Base-by-base conservation (phyloP, 1,140 invertebrate species). In the Lithobius niger region DNA sequence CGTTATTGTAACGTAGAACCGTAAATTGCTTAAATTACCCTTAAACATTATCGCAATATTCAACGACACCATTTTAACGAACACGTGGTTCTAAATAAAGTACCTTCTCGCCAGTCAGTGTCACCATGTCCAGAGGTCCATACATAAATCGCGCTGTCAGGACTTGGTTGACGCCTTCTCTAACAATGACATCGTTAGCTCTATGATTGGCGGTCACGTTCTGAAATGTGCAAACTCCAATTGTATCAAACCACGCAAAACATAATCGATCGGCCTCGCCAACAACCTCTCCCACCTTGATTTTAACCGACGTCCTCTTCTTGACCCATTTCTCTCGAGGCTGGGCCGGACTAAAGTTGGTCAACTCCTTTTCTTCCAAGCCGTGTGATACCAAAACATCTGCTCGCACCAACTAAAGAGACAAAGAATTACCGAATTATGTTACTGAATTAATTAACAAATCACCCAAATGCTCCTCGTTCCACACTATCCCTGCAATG, bases 151-250 rank as follows among this genome's bases (percentile, higher is more conserved):
- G 80, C 16, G 94, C 95, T 50, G 81, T 75, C 58, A 97, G 72
- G 36, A 80, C 76, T 76, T 97, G 92, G 2, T 84, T 78, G 52
- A 78, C 77, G 15, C 89, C 91, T 75, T 97, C 94, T 68, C 82
- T 80, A 0, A 95, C 88, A 48, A 99, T 92, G 2, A 98, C 84
- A 75, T 99, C 97, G 72, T 99, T 99, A 0, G 92, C 96, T 69
- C 96, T 79, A 74, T 99, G 97, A 79, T 99, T 99, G 31, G 93
- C 87, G 36, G 90, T 86, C 25, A 96, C 84, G 75, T 97, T 97
- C 84, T 87, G 61, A 53, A 69, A 71, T 64, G 61, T 6, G 50
- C 55, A 61, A 56, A 27, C n/a, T n/a, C n/a, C n/a, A n/a, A n/a
- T n/a, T n/a, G 19, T 42, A 2, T 22, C 42, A 55, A 25, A 55